Conservation (phyloP, 2,888 invertebrate species). For the Synanthedon andrenaeformis region DNA sequence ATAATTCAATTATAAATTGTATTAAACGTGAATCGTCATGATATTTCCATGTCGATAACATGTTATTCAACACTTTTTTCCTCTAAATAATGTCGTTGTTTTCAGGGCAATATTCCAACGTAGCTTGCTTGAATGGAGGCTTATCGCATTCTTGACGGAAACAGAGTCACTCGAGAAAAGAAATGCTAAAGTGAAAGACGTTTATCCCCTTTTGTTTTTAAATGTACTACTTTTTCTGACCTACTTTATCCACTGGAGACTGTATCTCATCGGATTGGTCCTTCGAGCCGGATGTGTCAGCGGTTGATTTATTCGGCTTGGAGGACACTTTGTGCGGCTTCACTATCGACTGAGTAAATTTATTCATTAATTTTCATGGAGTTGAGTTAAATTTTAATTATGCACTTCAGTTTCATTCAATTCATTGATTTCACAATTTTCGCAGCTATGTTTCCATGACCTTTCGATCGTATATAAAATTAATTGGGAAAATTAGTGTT, state of each 20-base stretch:
- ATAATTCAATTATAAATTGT: no score
- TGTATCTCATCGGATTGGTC: neutral
- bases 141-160: conserved; percentile 3
- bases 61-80: no score
- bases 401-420: neutral
- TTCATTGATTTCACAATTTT: neutral
- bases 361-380: neutral
- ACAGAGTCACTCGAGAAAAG: conserved; percentile 2
- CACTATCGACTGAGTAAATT: neutral
- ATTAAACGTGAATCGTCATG: no score
- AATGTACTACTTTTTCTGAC: neutral
- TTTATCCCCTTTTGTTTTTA: neutral
- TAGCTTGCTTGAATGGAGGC: neutral
- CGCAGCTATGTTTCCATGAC: no score
- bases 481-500: no score
- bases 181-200: conserved; percentile 2
- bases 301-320: neutral
- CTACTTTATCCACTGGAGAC: neutral
- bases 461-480: no score
- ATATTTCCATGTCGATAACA: no score
- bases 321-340: neutral
- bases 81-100: neutral
- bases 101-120: conserved; percentile 4
- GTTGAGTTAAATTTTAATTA: neutral
- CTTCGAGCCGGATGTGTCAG: neutral